Conservation (phyloP, 2,113 vertebrate genomes). For the Ptyas mucosa region DNA sequence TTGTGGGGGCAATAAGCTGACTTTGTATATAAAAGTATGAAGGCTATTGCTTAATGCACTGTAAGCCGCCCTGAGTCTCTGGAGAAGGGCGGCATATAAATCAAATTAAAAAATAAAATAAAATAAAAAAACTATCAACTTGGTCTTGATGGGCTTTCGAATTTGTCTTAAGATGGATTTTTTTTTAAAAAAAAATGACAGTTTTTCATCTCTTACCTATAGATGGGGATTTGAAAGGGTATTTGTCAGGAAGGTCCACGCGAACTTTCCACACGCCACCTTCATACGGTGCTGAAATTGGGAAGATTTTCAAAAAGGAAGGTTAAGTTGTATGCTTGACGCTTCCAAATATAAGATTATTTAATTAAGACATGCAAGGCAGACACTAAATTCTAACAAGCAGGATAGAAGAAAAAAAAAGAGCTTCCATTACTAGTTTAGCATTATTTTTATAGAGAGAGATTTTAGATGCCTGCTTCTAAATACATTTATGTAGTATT, state of each 20-base stretch:
- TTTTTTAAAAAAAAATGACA: no score
- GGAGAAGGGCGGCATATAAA: no score
- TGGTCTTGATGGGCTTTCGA: not conserved
- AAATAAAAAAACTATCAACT: no score
- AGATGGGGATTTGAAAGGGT: slow-evolving; percentile 98
- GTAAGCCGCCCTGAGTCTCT: no score
- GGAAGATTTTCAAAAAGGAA: slow-evolving; percentile 3
- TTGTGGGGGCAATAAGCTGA: no score
- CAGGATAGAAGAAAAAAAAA: no score
- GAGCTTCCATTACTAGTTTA: not conserved
- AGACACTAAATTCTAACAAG: not conserved
- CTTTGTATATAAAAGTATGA: no score
- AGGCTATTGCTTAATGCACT: no score
- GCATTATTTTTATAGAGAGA: not conserved
- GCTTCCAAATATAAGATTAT: not conserved
- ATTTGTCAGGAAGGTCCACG: slow-evolving; percentile 99
- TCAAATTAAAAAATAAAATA: no score
- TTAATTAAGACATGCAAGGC: not conserved
- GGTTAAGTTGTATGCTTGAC: not conserved
- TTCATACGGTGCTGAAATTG: slow-evolving; percentile 88
- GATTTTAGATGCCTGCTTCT: not conserved
- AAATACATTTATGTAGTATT: not conserved
- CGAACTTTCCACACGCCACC: slow-evolving; percentile 98
- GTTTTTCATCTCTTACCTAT: slow-evolving; percentile 79
- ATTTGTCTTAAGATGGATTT: not conserved